These are phyloP conservation scores for Oreochromis niloticus DNA, from an alignment of 2,113 vertebrate species.

Conservation along the genomic window DNA sequence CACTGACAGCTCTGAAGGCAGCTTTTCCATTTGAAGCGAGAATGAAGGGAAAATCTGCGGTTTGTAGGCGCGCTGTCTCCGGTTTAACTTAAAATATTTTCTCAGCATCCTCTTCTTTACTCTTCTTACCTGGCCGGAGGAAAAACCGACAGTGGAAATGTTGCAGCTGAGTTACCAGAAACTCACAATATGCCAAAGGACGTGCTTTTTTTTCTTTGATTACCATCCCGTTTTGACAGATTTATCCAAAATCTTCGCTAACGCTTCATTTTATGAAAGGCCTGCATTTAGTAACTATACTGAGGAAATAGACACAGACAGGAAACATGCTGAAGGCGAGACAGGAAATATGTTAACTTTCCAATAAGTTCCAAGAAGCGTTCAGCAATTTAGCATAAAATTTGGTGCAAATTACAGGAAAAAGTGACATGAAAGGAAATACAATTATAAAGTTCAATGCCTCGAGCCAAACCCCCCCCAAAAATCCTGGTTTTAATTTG, in stretches of 20 bases:
- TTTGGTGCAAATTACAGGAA: background rate
- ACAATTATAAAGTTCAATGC: background rate
- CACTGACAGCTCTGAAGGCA: conserved; percentile 15
- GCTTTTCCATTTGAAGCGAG: conserved; percentile 38
- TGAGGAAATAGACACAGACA: background rate
- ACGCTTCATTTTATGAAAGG: background rate
- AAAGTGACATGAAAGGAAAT: background rate
- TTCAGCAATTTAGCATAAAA: background rate
- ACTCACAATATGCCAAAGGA: background rate
- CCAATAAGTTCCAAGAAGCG: background rate
- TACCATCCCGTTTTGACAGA: background rate
- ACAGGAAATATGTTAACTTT: background rate
- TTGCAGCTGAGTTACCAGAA: background rate
- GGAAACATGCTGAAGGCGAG: background rate
- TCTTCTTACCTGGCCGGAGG: conserved; percentile 31
- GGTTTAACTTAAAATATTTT: conserved; percentile 31
- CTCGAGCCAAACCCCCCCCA: background rate
- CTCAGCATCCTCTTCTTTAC: conserved; percentile 23
- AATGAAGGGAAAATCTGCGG: conserved; percentile 14
- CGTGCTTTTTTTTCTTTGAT: conserved; percentile 4
- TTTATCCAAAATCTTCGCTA: background rate
- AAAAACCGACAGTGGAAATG: conserved; percentile 28
- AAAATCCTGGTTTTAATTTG: background rate
- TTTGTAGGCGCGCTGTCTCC: conserved; percentile 18
- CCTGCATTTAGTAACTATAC: background rate